Base-by-base conservation (phyloP, 2,113 vertebrate species). In the Merops nubicus region DNA sequence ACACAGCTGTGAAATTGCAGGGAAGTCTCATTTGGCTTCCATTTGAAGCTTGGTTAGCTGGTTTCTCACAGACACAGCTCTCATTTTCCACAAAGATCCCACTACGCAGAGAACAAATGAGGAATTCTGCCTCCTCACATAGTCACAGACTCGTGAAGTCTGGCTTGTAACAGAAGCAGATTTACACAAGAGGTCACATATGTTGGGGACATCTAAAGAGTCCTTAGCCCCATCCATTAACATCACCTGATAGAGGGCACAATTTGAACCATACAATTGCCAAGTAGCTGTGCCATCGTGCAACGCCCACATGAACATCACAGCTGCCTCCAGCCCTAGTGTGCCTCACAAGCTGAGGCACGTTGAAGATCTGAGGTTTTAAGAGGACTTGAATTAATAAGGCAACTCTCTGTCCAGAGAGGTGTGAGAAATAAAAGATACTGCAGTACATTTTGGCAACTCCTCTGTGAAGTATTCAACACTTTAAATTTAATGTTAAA, bases 31-130 rank as follows among this genome's bases (percentile, higher is more conserved):
- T 93, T 89, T 96, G 91, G 88, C 94, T 96, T 93, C 88, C 93
- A 94, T 96, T 91, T 93, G 93, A 97, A 96, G 85, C 76, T 93
- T 92, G 80, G 83, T 90, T 95, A 93, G 91, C 86, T 94, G 86
- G 88, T 87, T 89, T 94, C 93, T 96, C 88, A 87, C 28, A 75
- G 77, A 76, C 34, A 68, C n/a, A 75, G 88, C 72, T 93, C 88
- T 91, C 68, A 78, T 93, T 96, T 96, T 86, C 93, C 73, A 77
- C 72, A 92, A 88, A 96, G 91, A 78, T 88, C 80, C 69, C 83
- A 86, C 91, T 86, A 95, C 17, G 19, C 57, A 42, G 48, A 91
- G 83, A 94, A 89, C 83, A 96, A 96, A 95, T 85, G 74, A 87
- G 76, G 88, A 96, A 91, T 96, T 96, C 64, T 93, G 72, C 57